These are phyloP conservation scores for Ylistrum balloti DNA, from an alignment of 1,140 invertebrate genomes.

Conservation along the genomic window DNA sequence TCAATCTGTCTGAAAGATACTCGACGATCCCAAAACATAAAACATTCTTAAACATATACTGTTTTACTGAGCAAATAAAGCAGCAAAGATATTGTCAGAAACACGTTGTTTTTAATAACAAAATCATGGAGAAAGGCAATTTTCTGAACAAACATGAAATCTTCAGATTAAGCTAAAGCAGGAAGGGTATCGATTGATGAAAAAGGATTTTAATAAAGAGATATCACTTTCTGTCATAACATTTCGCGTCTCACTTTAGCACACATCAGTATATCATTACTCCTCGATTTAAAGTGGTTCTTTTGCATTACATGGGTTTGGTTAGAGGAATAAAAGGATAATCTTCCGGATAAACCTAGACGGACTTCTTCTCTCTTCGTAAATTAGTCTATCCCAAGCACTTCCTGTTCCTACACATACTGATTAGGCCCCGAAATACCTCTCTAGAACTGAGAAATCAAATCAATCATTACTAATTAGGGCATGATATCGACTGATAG, in stretches of 20 bases:
- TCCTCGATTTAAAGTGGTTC: background rate
- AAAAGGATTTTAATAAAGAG: background rate
- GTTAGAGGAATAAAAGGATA: background rate
- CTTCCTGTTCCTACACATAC: slow-evolving; percentile 26
- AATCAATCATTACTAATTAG: background rate
- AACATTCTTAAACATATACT: no score
- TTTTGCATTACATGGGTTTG: background rate
- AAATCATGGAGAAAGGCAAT: no score
- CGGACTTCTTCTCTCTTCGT: background rate
- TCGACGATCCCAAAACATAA: no score
- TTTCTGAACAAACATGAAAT: no score
- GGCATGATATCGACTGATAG: background rate
- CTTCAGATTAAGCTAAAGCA: no score
- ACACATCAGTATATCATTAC: background rate
- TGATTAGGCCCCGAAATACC: slow-evolving; percentile 6
- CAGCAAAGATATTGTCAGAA: no score
- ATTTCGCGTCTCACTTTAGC: background rate
- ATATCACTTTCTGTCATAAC: background rate
- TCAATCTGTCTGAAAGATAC: no score
- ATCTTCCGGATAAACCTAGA: slow-evolving; percentile 10
- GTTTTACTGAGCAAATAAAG: no score
- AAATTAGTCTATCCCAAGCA: slow-evolving; percentile 25
- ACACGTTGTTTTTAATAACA: no score
- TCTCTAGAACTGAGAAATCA: slow-evolving; percentile 16
- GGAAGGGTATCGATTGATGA: background rate